Percentiles rank a stretch among this genome's conserved stretches.
These are phyloP conservation scores for Drosophila nasuta DNA, from an alignment of 1,140 invertebrate genomes.

Conservation along the genomic window DNA sequence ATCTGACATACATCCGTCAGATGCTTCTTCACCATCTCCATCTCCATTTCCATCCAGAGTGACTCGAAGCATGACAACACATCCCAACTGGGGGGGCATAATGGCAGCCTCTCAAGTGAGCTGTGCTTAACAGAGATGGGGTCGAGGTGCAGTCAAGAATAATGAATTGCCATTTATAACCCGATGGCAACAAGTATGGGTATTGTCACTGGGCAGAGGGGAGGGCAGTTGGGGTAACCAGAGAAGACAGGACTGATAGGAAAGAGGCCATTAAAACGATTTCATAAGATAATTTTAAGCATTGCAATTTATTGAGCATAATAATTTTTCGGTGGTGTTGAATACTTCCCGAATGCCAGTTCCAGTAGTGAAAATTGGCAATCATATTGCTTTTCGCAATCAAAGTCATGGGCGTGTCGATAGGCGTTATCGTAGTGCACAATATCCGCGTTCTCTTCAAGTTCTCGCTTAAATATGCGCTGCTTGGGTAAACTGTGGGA, in stretches of 20 bases:
- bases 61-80: conserved; percentile 16
- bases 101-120: conserved; percentile 11
- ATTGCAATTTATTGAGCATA: conserved; percentile 71
- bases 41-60: not conserved
- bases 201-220: not conserved
- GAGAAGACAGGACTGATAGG: conserved; percentile 18
- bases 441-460: conserved; percentile 88
- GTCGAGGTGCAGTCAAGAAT: conserved; percentile 52
- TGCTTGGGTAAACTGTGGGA: conserved; percentile 87
- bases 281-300: conserved; percentile 59
- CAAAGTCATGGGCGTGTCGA: conserved; percentile 85
- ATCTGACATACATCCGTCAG: conserved; percentile 66
- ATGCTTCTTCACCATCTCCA: conserved; percentile 10
- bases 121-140: not conserved
- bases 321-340: conserved; percentile 77
- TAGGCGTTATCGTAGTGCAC: conserved; percentile 88
- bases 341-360: conserved; percentile 90
- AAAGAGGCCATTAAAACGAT: conserved; percentile 58
- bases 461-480: conserved; percentile 87
- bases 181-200: conserved; percentile 58
- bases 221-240: not conserved
- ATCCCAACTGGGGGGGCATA: conserved; percentile 20
- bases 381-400: conserved; percentile 87
- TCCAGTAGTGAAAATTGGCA: conserved; percentile 91
- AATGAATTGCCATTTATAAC: conserved; percentile 73